Base-by-base conservation (phyloP, 2,797 vertebrate species). In the Coregonus sp. region DNA sequence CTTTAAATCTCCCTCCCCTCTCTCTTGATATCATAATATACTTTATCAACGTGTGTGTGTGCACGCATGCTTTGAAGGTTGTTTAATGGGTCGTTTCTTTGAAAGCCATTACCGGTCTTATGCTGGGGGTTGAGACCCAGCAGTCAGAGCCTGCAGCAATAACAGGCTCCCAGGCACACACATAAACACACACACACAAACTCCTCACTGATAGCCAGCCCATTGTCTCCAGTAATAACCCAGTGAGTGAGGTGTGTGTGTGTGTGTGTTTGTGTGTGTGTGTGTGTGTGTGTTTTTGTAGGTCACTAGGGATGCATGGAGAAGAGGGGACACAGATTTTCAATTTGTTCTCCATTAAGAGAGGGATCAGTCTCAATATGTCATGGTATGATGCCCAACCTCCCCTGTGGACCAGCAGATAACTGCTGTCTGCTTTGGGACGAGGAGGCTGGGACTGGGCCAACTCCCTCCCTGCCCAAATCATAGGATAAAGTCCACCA, bases 271-370 rank as follows among this genome's bases (percentile, higher is more conserved):
- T n/a, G 37, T 61, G 6, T 70, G 31, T 75, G 54, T 69, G 63
- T 72, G 37, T 75, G 51, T 20, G 70, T 75, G 81, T 74, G 85
- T 75, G 67, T 25, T 25, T 25, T 25, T 79, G 84, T 77, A 81
- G 2, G 40, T 47, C 40, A 47, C 40, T 47, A 47, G 40, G 40
- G 40, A 12, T 47, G 11, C 40, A 47, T 47, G 78, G 75, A 47
- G 81, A 80, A 79, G 31, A 76, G 81, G 79, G 56, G 79, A 88
- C 89, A 87, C 85, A 84, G 86, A 88, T 91, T 92, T 93, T 93
- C 91, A 92, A 92, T 94, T 93, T 93, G 90, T 91, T 92, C 86
- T 90, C 89, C 89, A 91, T 94, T 92, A 92, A 92, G 93, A 91
- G 90, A 91, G 87, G 90, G 90, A 93, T 93, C 91, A 89, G 88